phyloP scores from a whole-genome alignment of 2,113 vertebrate species.

The Spermophilus dauricus region DNA sequence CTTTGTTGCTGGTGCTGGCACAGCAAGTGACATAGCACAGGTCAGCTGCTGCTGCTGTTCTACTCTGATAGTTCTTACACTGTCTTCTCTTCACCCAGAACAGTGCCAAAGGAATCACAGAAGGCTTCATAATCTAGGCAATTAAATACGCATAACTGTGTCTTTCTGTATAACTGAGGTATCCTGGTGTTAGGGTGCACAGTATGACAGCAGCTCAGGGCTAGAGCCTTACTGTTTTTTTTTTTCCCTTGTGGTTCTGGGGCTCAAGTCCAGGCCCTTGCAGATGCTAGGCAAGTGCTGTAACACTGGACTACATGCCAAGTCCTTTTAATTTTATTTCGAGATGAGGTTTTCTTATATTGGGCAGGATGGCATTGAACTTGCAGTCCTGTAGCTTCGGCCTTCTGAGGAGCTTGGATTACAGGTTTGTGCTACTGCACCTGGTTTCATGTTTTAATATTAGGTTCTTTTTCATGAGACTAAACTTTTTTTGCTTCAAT shows the following conservation, averaged over 20 bases:
- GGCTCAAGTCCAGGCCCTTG: background rate
- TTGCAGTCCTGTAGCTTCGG: background rate
- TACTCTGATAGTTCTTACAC: background rate
- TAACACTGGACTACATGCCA: no score
- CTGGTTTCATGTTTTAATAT: background rate
- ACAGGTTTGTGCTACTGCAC: background rate
- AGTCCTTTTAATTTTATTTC: background rate
- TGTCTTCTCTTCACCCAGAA: background rate
- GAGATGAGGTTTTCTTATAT: background rate
- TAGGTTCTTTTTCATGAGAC: background rate
- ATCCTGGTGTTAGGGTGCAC: fast-evolving
- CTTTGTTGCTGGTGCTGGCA: background rate
- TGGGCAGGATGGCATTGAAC: background rate
- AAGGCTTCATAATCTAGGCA: background rate
- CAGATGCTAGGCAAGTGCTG: no score
- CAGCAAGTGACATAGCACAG: fast-evolving
- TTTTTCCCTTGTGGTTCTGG: no score
- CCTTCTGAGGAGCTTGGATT: background rate
- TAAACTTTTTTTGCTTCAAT: background rate
- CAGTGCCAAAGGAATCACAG: background rate
- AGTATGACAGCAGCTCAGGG: no score
- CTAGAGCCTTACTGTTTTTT: background rate
- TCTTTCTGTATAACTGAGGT: background rate
- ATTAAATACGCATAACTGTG: background rate
- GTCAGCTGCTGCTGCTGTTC: background rate